These are phyloP conservation scores for Tineola bisselliella DNA, from an alignment of 2,888 invertebrate species.

Conservation along the genomic window DNA sequence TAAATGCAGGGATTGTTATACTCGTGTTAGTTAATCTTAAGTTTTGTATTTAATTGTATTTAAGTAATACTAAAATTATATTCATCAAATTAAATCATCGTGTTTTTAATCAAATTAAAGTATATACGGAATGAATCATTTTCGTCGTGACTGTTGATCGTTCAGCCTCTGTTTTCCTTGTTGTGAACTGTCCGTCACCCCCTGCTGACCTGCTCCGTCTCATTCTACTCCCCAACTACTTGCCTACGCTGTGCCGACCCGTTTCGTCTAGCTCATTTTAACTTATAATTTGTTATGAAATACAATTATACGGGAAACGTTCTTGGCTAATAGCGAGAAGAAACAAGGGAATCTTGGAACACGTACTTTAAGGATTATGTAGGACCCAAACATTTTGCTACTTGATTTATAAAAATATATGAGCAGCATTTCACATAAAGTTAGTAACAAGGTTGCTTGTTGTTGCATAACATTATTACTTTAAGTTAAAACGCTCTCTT, in stretches of 20 bases:
- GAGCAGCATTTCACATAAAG: neutral
- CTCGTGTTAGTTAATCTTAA: too few relatives aligned
- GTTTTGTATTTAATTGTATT: too few relatives aligned
- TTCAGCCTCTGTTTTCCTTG: neutral
- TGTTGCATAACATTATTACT: constrained; percentile 1
- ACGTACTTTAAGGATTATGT: neutral
- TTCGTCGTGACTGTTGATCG: neutral
- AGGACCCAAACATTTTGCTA: neutral
- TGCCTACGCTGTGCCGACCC: constrained; percentile 25
- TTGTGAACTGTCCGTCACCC: constrained; percentile 1
- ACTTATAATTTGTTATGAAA: constrained; percentile 58
- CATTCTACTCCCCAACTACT: constrained; percentile 23
- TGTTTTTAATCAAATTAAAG: too few relatives aligned
- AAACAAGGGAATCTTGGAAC: neutral
- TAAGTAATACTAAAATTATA: too few relatives aligned
- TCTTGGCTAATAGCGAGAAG: constrained; percentile 34
- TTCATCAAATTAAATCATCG: too few relatives aligned
- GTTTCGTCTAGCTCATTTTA: constrained; percentile 31
- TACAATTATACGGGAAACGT: constrained; percentile 46
- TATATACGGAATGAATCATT: constrained; percentile 10
- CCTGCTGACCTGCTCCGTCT: constrained; percentile 11
- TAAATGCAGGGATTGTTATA: too few relatives aligned
- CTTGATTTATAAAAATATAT: neutral
- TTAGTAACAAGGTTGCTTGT: neutral
- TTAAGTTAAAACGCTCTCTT: neutral